Conservation (phyloP, 2,797 vertebrate species). For the Pipistrellus kuhlii region DNA sequence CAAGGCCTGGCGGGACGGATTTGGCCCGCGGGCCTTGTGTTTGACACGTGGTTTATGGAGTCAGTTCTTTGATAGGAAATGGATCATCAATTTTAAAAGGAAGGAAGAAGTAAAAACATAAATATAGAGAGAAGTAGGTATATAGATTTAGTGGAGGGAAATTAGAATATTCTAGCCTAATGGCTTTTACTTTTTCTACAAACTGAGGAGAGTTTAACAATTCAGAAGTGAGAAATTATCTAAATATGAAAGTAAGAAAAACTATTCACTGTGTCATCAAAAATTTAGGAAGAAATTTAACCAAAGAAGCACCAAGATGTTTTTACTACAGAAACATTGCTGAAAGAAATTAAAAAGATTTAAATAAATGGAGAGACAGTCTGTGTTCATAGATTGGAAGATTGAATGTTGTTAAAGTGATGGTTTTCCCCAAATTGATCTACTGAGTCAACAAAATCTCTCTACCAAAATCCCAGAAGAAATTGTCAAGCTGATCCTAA, state of each 20-base stretch:
- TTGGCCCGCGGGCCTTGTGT: no score
- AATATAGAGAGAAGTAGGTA: background rate
- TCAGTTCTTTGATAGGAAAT: background rate
- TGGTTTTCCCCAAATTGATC: background rate
- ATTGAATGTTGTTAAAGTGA: background rate
- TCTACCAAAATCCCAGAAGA: background rate
- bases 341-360: constrained; percentile 38
- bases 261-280: background rate
- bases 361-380: constrained; percentile 4
- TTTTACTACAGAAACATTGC: constrained; percentile 22
- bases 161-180: background rate
- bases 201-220: background rate
- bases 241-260: constrained; percentile 41
- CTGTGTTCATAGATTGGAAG: background rate
- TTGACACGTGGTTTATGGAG: background rate
- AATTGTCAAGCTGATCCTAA: constrained; percentile 13
- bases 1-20: no score
- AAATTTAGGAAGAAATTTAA: constrained; percentile 38
- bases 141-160: background rate
- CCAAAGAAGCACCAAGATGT: background rate
- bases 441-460: background rate
- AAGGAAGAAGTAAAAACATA: background rate
- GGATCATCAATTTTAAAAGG: background rate
- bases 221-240: constrained; percentile 20
- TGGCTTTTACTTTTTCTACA: background rate